phyloP scores from a whole-genome alignment of 2,888 invertebrate genomes.

The Hedychridium roseum region DNA sequence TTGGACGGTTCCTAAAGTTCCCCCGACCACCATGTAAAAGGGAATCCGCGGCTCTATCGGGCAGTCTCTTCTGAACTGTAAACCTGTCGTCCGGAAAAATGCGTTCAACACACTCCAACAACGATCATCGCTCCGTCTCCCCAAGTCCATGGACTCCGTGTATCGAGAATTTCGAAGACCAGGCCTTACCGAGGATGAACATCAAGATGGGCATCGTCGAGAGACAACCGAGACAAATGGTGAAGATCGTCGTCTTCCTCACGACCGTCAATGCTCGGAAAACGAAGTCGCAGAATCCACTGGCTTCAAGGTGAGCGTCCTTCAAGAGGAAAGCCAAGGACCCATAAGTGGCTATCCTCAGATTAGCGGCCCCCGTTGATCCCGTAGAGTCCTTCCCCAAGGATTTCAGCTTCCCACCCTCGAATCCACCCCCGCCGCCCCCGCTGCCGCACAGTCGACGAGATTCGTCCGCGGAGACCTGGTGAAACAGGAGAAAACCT shows the following conservation, averaged over 20 bases:
- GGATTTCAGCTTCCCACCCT: too few relatives aligned
- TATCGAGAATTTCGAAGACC: too few relatives aligned
- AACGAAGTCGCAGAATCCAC: slow-evolving; percentile 77
- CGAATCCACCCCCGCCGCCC: too few relatives aligned
- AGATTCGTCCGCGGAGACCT: slow-evolving; percentile 80
- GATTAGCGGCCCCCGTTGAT: slow-evolving; percentile 46
- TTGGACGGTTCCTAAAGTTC: slow-evolving; percentile 76
- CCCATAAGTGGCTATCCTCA: slow-evolving; percentile 72
- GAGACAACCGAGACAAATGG: slow-evolving; percentile 73
- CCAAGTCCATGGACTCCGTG: too few relatives aligned
- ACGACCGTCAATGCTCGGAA: slow-evolving; percentile 76
- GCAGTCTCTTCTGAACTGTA: slow-evolving; percentile 81
- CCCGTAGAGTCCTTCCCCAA: slow-evolving; percentile 57
- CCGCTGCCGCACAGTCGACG: slow-evolving; percentile 70
- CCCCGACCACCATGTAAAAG: slow-evolving; percentile 86
- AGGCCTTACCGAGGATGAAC: slow-evolving; percentile 82
- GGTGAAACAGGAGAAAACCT: too few relatives aligned
- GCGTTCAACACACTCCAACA: too few relatives aligned
- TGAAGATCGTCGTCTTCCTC: slow-evolving; percentile 78
- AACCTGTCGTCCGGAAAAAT: too few relatives aligned
- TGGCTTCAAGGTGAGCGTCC: slow-evolving; percentile 81
- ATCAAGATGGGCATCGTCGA: slow-evolving; percentile 77
- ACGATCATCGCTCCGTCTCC: neutral
- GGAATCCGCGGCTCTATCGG: slow-evolving; percentile 81
- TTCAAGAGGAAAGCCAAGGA: slow-evolving; percentile 81